Evolutionary conservation across 1,140 invertebrate species (phyloP), one percentile per base, ranked within the genome.

Genomic region (Drosophila seguyi): DNA sequence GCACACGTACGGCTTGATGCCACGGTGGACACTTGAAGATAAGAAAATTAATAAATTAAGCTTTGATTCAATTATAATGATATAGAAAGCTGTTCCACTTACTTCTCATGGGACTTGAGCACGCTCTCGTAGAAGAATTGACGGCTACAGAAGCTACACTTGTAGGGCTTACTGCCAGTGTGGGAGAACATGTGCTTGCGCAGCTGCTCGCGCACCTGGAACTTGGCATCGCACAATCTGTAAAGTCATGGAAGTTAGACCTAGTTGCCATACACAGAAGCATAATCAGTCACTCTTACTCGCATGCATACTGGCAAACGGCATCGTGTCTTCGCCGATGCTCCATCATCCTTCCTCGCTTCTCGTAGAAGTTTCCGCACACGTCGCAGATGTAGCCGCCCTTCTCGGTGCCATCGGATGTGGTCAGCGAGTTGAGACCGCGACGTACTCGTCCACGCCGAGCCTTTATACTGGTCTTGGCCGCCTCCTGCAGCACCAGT

Each of bases 61-160:
- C n/a, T 22, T n/a, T 6, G 25, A 25, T 13, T 16, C 4, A 14
- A 29, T 7, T 38, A 42, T 42, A 25, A 18, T 42, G 0, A 16
- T 44, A 22, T 14, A n/a, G 4, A 6, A 18, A 20, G 41, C 2
- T 4, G 0, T 14, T 0, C 16, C 27, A 59, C 87, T 78, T 59
- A 92, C 91, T 83, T 90, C 48, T 92, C 91, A 27, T 92, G 91
- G 1, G 91, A 75, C 44, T 91, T 92, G 0, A 84, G 53, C 7
- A 92, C 91, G 57, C 91, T 92, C 57, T 91, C 91, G 45, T 92
- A 92, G 75, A 85, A 92, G 65, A 92, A 92, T 41, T 88, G 86
- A 0, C 91, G 79, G 48, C 85, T 92, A 53, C 91, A 92, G 39
- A 59, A 92, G 39, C 81, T 86, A 74, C 91, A 92, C 50, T 92